Base-by-base conservation (phyloP, 2,113 vertebrate genomes). In the Eleginops maclovinus region DNA sequence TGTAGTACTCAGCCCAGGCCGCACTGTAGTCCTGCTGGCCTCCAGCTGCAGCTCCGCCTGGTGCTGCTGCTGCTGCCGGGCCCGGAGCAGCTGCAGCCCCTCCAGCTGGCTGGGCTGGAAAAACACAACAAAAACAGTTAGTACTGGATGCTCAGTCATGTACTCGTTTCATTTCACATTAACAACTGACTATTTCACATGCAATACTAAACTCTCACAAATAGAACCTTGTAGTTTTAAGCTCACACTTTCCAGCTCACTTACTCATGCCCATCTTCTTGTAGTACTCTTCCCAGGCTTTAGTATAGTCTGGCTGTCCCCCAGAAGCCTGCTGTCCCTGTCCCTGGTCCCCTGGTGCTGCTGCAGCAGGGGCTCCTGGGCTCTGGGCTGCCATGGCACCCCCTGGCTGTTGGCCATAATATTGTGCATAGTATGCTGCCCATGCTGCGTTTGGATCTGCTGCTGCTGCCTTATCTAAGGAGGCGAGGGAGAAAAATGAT, bases 251-350 rank as follows among this genome's bases (percentile, higher is more conserved):
- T 21, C 40, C 13, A 47, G 54, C 15, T 54, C 5, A 89, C 88
- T 81, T 77, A 91, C 92, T 75, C 92, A 94, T 93, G 95, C 96
- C 97, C 74, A 98, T 96, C 86, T 98, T 98, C 62, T 97, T 98
- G 82, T 98, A 98, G 78, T 98, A 98, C 82, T 98, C 96, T 79
- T 98, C 97, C 97, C 97, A 98, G 24, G 97, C 96, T 90, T 98
- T 98, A 2, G 96, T 97, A 89, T 98, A 97, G 91, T 98, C 96
- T 0, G 97, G 97, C 86, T 98, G 97, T 9, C 95, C 95, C 0
- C 95, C 91, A 2, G 96, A 73, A 0, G 93, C 88, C 31, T 93
- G 96, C 75, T 90, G 82, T n/a, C 79, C 88, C 58, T 91, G 96
- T 6, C 93, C 91, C 17, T 95, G 96, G 66, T 97, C 96, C 13